Percentiles rank a stretch among this genome's conserved stretches.
These are phyloP conservation scores for Numida meleagris DNA, from an alignment of 2,113 vertebrate species.

Conservation along the genomic window DNA sequence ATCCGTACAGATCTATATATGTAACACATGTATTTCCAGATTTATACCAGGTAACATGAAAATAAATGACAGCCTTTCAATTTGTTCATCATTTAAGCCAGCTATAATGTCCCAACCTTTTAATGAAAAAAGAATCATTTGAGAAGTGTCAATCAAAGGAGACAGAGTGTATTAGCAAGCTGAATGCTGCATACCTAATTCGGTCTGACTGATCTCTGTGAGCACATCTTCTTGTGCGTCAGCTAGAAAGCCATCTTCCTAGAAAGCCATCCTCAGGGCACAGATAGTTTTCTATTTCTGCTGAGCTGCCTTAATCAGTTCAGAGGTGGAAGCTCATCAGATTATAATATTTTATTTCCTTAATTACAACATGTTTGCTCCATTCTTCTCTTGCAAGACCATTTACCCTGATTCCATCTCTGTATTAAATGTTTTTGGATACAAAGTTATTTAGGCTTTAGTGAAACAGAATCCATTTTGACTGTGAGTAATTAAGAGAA, in stretches of 20 bases:
- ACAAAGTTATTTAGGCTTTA: neutral
- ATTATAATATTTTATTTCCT: neutral
- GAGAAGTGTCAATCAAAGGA: neutral
- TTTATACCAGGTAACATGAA: neutral
- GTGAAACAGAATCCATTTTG: neutral
- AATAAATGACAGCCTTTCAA: neutral
- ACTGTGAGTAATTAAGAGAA: neutral
- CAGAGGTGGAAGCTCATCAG: neutral
- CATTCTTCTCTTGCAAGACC: neutral
- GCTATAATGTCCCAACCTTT: neutral
- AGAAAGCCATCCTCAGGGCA: neutral
- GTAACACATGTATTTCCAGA: neutral
- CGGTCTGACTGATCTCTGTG: neutral
- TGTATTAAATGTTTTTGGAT: neutral
- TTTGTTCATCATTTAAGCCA: neutral
- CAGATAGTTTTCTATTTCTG: neutral
- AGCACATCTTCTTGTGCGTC: neutral
- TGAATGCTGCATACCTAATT: neutral
- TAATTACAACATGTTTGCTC: neutral
- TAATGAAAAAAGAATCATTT: neutral
- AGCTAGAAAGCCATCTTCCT: neutral
- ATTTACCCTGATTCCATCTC: neutral
- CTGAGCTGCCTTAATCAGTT: neutral
- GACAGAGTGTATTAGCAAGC: neutral
- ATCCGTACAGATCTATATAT: neutral